Percentiles rank a stretch among this genome's conserved stretches.
Conservation (phyloP, 2,888 invertebrate species). For the Luperina testacea region DNA sequence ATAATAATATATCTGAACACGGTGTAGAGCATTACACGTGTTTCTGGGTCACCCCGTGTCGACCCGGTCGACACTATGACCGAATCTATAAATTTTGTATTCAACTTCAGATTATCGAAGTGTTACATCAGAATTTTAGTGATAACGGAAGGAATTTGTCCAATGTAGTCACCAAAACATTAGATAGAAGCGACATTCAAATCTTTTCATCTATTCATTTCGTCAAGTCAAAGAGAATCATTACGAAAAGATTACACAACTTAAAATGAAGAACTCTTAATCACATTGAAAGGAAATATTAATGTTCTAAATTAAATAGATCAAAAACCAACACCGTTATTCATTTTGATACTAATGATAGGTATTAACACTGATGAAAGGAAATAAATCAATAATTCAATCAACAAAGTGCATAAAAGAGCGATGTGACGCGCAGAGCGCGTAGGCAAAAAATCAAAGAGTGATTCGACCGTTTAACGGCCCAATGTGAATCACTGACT, state of each 20-base stretch:
- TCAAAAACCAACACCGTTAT: slow-evolving; percentile 16
- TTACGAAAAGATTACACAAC: neutral
- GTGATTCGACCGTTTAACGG: slow-evolving; percentile 55
- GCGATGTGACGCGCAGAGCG: slow-evolving; percentile 70
- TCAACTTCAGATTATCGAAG: slow-evolving; percentile 47
- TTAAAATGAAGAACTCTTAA: neutral
- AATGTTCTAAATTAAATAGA: slow-evolving; percentile 4
- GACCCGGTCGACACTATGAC: slow-evolving; percentile 62
- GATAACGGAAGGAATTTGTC: slow-evolving; percentile 1
- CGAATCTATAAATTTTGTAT: slow-evolving; percentile 67
- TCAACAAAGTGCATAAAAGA: slow-evolving; percentile 39
- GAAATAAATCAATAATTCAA: slow-evolving; percentile 38
- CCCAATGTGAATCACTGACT: slow-evolving; percentile 74
- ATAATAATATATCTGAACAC: slow-evolving; percentile 46
- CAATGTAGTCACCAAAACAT: neutral
- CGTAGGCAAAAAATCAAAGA: slow-evolving; percentile 75
- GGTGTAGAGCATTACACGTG: slow-evolving; percentile 55
- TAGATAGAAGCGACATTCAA: neutral
- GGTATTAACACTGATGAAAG: slow-evolving; percentile 9
- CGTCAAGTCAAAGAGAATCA: neutral
- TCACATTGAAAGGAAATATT: neutral
- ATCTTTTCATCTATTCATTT: neutral
- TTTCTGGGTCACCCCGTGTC: slow-evolving; percentile 77
- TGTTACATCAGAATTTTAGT: slow-evolving; percentile 30
- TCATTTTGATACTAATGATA: slow-evolving; percentile 15